phyloP scores from a whole-genome alignment of 2,113 vertebrate genomes.

The Pachypanchax playfairii region DNA sequence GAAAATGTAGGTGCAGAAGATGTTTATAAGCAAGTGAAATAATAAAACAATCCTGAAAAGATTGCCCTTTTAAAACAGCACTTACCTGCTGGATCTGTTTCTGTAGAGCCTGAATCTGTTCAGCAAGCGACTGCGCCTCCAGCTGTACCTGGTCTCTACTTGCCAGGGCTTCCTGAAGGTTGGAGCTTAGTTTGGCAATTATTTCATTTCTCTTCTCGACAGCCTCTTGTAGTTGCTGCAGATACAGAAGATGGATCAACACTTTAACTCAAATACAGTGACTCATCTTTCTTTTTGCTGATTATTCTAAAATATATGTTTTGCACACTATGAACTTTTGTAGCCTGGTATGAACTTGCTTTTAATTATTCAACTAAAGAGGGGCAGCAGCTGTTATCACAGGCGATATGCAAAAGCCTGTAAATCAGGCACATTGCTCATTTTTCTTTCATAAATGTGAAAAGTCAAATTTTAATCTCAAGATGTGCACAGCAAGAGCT shows the following conservation, averaged over 20 bases:
- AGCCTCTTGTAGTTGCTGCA: conserved; percentile 78
- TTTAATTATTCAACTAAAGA: neutral
- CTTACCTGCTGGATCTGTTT: conserved; percentile 83
- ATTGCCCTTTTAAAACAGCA: conserved; percentile 1
- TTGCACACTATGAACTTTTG: too few relatives aligned
- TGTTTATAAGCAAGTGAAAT: neutral
- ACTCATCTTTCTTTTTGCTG: neutral
- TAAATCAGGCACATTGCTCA: neutral
- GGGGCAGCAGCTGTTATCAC: neutral
- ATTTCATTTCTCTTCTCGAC: conserved; percentile 85
- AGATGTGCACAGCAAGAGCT: neutral
- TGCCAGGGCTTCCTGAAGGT: conserved; percentile 78
- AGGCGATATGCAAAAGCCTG: neutral
- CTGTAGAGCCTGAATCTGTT: conserved; percentile 81
- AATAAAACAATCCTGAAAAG: neutral
- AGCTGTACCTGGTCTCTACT: conserved; percentile 80
- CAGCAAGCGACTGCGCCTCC: conserved; percentile 75
- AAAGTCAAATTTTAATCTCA: neutral
- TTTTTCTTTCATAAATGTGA: neutral
- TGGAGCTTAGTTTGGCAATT: conserved; percentile 79
- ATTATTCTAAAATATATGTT: neutral
- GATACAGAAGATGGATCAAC: neutral
- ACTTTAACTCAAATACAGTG: neutral
- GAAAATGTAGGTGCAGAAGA: neutral
- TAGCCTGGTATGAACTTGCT: neutral